Evolutionary conservation across 2,797 vertebrate genomes (phyloP), one percentile per base, ranked within the genome.

Genomic region (Psittacula echo): DNA sequence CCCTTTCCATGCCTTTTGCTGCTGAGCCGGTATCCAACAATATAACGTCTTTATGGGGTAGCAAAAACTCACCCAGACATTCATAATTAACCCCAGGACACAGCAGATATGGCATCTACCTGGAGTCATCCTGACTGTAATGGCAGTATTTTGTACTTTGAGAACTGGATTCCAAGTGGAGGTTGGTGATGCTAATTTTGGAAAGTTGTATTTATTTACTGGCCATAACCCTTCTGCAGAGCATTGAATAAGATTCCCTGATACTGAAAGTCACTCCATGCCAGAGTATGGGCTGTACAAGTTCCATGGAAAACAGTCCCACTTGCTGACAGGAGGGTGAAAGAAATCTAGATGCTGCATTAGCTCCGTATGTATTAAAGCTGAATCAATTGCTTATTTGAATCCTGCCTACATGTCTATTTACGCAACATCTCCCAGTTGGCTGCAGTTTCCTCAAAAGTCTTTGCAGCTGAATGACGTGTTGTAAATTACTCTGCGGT

Each of bases 381-480:
- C 64, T 85, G 60, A 83, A 76, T 85, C 89, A 65, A 50, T 74
- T 41, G 48, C 66, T 85, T 83, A 11, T 77, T 76, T 92, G 78
- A 89, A 77, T 86, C 85, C 90, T 24, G n/a, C 68, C 67, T 83
- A 15, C 44, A n/a, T 42, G 65, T 41, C 48, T 88, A 68, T 66
- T 70, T 71, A 50, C 0, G 9, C 74, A 94, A 51, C 78, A 41
- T 10, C 56, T 89, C 80, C 65, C 51, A 41, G 44, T 8, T 56
- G 86, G 88, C 68, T 90, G 54, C 48, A 1, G 7, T 61, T 94
- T 74, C 76, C 85, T 81, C 86, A 88, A 68, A 95, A 94, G 87
- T 37, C 61, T 83, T 84, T 72, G 85, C 66, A 78, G 68, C 58
- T 92, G 70, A 83, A 51, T 78, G 81, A 72, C 13, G 2, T 83